Base-by-base conservation (phyloP, 2,113 vertebrate species). In the Oncorhynchus mykiss region DNA sequence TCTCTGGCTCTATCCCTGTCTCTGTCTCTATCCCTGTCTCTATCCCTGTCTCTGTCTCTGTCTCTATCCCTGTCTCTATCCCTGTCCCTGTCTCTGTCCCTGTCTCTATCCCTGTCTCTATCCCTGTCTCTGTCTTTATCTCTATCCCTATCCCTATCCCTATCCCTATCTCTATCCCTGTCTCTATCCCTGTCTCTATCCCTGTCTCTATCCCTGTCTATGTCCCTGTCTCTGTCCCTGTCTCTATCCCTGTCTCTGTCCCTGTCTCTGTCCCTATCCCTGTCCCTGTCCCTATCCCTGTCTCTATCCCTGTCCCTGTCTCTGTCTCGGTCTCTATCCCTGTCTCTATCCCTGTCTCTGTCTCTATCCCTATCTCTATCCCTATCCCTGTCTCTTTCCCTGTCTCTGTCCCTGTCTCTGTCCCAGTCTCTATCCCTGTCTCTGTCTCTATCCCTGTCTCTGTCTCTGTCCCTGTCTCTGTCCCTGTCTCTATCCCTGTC, bases 181-280 rank as follows among this genome's bases (percentile, higher is more conserved):
- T 60, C 24, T 64, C 74, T 70, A 25, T 25, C 2, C 34, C 59
- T 72, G 68, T 66, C 78, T 20, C 70, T 29, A 4, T 66, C 76
- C 16, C 70, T 74, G 7, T 60, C 24, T 64, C 74, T 70, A 1
- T 25, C 1, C 24, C 24, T 25, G 1, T 25, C 6, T 20, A 51
- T 72, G 68, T 66, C 78, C 22, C 70, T 29, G 1, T 66, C 76
- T 13, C 70, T 74, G 7, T 60, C 24, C 67, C 74, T 70, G 24
- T 25, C 6, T 20, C 59, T 72, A 65, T 66, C 76, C 22, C 70
- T 29, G 0, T 66, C 78, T 13, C 70, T 74, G 11, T 60, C 24
- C 67, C 74, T 70, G 2, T 29, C 1, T 1, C 25, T 25, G 25
- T 25, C 25, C 1, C 25, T 25, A 2, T 25, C 1, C 1, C 25